Evolutionary conservation across 2,888 invertebrate species (phyloP).

Genomic region (Phorcus lineatus): DNA sequence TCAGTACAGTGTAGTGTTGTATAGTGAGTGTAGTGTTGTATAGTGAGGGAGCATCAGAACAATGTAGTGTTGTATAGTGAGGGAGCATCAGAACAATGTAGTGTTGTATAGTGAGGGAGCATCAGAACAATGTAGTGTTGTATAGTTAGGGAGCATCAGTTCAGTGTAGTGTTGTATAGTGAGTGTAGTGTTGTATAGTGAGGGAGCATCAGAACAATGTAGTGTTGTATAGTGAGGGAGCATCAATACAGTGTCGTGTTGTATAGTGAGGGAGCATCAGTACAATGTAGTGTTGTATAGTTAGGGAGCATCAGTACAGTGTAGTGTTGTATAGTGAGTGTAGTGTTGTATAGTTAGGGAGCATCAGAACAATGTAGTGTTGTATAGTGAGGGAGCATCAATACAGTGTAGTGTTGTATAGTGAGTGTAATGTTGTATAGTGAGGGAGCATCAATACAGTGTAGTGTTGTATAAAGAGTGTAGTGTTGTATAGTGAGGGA

Average conservation of each 20-base stretch:
- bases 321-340: no score
- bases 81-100: no score
- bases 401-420: neutral
- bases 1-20: neutral
- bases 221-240: neutral
- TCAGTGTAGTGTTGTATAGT: no score
- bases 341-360: no score
- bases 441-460: no score
- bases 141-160: neutral
- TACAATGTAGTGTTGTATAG: neutral
- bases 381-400: neutral
- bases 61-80: no score
- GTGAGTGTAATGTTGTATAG: neutral
- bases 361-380: neutral
- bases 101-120: no score
- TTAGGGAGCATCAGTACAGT: neutral
- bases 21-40: neutral
- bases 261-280: neutral
- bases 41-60: neutral
- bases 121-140: neutral
- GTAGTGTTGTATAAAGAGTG: neutral
- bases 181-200: neutral
- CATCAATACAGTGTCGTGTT: neutral
- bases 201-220: no score
- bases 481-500: neutral